Evolutionary conservation across 2,888 invertebrate genomes (phyloP).

Genomic region (Zygogramma bicolorata): DNA sequence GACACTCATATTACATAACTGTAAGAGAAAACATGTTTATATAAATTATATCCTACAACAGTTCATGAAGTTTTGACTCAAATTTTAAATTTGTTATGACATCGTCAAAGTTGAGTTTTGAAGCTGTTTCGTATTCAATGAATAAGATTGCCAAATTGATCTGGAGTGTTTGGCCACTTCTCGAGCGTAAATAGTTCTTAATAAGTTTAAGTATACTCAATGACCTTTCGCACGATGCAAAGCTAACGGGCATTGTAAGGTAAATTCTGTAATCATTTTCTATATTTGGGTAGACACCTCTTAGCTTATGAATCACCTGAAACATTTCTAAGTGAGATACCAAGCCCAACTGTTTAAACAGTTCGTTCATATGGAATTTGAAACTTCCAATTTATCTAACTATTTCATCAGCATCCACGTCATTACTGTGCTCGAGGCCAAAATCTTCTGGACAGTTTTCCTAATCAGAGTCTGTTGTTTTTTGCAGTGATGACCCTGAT

Average conservation of each 20-base stretch:
- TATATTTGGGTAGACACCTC: not conserved
- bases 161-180: not conserved
- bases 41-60: too few species aligned
- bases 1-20: too few species aligned
- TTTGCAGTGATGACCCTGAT: not conserved
- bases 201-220: too few species aligned
- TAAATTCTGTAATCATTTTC: not conserved
- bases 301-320: not conserved
- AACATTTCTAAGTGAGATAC: not conserved
- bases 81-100: too few species aligned
- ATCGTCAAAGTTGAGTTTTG: not conserved
- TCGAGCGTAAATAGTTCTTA: not conserved
- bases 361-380: not conserved
- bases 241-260: not conserved
- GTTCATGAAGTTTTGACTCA: too few species aligned
- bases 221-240: not conserved
- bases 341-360: not conserved
- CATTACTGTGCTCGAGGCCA: not conserved
- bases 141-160: not conserved
- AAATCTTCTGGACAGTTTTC: not conserved
- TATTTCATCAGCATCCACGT: not conserved
- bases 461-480: not conserved
- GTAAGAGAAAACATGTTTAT: too few species aligned
- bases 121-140: not conserved
- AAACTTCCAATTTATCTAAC: not conserved